These are phyloP conservation scores for Sitta europaea DNA, from an alignment of 2,113 vertebrate species.

Conservation along the genomic window DNA sequence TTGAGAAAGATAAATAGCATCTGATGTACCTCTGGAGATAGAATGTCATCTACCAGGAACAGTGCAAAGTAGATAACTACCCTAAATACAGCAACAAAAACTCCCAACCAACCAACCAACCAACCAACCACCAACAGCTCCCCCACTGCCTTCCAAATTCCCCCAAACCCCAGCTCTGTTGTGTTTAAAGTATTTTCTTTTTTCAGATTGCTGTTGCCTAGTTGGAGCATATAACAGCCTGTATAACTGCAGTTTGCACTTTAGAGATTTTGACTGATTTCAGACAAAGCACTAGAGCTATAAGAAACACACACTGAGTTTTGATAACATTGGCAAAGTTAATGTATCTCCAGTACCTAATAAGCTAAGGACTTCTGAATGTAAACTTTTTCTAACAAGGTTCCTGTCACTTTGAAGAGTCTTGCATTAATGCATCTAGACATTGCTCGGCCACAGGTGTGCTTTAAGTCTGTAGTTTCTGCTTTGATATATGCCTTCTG, in stretches of 20 bases:
- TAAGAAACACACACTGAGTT: background rate
- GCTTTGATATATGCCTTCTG: background rate
- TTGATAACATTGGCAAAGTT: background rate
- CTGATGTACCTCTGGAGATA: background rate
- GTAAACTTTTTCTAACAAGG: background rate
- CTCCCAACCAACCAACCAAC: background rate
- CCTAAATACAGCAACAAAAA: background rate
- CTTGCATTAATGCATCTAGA: background rate
- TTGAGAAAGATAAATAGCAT: background rate
- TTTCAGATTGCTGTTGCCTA: background rate
- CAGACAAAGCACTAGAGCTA: background rate
- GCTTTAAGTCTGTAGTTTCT: background rate
- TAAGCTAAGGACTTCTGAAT: background rate
- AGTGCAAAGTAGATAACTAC: background rate
- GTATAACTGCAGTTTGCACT: background rate
- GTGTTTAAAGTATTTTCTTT: background rate
- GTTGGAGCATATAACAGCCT: background rate
- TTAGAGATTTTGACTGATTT: background rate
- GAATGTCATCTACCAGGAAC: background rate
- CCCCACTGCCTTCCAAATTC: fast-evolving
- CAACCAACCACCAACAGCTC: no score
- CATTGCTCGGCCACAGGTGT: background rate
- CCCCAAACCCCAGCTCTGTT: background rate
- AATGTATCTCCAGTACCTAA: background rate
- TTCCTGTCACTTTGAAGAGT: background rate